phyloP scores from a whole-genome alignment of 2,888 invertebrate genomes.

The Epinotia demarniana region DNA sequence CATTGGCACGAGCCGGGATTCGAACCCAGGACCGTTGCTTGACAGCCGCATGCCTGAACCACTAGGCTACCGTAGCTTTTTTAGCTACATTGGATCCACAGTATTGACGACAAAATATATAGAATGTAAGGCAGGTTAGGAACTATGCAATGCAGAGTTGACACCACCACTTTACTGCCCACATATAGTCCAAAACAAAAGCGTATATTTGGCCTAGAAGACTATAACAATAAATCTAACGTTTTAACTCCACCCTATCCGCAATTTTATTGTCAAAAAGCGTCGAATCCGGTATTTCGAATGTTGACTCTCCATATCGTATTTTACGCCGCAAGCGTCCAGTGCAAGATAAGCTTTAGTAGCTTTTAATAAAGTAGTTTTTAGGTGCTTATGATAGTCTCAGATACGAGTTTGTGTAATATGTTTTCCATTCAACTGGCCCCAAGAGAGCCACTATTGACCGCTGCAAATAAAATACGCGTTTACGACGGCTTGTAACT shows the following conservation, averaged over 20 bases:
- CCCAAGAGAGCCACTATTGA: conserved; percentile 62
- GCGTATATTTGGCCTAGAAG: conserved; percentile 9
- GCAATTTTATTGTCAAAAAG: conserved; percentile 45
- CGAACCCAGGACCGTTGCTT: too few species aligned
- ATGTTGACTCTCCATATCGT: not conserved
- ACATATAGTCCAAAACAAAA: conserved; percentile 12
- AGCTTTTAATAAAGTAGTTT: not conserved
- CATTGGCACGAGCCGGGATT: too few species aligned
- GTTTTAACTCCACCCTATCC: conserved; percentile 38
- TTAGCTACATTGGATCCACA: too few species aligned
- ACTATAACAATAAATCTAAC: conserved; percentile 26
- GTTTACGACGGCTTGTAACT: conserved; percentile 56
- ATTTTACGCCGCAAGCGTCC: not conserved
- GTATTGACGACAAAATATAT: too few species aligned
- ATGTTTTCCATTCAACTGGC: conserved; percentile 54
- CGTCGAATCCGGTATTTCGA: conserved; percentile 36
- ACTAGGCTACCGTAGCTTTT: too few species aligned
- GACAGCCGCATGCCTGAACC: too few species aligned
- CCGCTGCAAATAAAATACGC: conserved; percentile 67
- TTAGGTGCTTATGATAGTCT: not conserved
- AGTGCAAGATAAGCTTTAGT: conserved; percentile 16
- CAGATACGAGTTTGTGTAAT: conserved; percentile 12
- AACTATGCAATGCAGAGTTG: not conserved
- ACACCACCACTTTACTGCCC: not conserved
- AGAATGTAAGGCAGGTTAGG: not conserved